These are phyloP conservation scores for Oeneis ivallda DNA, from an alignment of 2,888 invertebrate genomes.

Conservation along the genomic window DNA sequence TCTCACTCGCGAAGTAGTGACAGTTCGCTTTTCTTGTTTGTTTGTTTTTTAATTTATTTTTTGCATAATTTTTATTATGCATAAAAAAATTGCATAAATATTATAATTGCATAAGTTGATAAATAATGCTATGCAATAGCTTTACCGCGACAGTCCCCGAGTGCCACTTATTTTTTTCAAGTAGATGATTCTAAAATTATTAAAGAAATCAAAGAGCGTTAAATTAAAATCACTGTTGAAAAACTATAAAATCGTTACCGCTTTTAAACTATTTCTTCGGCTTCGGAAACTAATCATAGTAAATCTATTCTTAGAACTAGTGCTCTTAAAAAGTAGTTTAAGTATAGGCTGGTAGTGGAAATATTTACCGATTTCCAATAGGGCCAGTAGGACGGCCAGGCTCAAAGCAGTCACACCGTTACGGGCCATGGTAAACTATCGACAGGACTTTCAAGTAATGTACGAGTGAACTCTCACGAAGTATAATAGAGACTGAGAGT, in stretches of 20 bases:
- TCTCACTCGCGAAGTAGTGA: too few relatives aligned
- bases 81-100: too few relatives aligned
- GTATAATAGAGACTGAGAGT: slow-evolving; percentile 57
- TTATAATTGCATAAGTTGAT: too few relatives aligned
- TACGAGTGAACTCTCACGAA: slow-evolving; percentile 54
- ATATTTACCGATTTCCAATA: slow-evolving; percentile 64
- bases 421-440: slow-evolving; percentile 59
- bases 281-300: background rate
- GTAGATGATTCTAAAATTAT: too few relatives aligned
- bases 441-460: slow-evolving; percentile 39
- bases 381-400: slow-evolving; percentile 63
- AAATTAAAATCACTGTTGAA: background rate
- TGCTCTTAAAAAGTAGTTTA: background rate
- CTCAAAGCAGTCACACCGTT: slow-evolving; percentile 56
- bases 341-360: background rate
- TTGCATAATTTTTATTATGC: too few relatives aligned
- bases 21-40: too few relatives aligned
- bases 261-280: background rate
- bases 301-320: background rate
- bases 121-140: too few relatives aligned
- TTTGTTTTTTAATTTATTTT: too few relatives aligned
- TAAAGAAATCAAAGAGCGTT: background rate
- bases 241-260: background rate
- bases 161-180: too few relatives aligned
- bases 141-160: too few relatives aligned